Evolutionary conservation across 1,140 invertebrate species (phyloP), one percentile per base, ranked within the genome.

Genomic region (Ctenoplectra terminalis): DNA sequence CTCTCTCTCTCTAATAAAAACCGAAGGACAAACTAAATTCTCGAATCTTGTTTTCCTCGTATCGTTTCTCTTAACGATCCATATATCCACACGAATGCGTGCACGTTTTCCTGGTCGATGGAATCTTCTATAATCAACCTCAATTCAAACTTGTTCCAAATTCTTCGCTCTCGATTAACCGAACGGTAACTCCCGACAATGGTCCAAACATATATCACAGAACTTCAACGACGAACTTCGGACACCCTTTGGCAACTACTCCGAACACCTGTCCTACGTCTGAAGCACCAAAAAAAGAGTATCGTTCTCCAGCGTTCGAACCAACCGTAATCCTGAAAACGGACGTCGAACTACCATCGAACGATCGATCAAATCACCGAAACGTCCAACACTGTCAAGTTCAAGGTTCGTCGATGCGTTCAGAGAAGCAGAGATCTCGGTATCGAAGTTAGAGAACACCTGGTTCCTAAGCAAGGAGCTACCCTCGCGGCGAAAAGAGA

Each of bases 401-500:
- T 64, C 60, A 43, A 58, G 46, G 31, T 7, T 72, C 56, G 15
- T 15, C 26, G 31, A 2, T 50, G 46, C 9, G 58, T 61, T 37
- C 60, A 76, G 37, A 15, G 0, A 34, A 26, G 3, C 1, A 29
- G 29, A 17, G 67, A 50, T 61, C 34, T 37, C 6, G 54, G 31
- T 23, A 29, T 13, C 73, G 46, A 6, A 1, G 13, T 17, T 34
- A 15, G 20, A 17, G n/a, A 46, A 46, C 78, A 78, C 37, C 77
- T 84, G 77, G 58, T 79, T 43, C 29, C 52, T 54, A 13, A 2
- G 56, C 73, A 73, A 69, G 78, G 73, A 86, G 60, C 63, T 80
- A 86, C 83, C 85, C 84, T 86, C 84, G 83, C 85, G 83, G 23
- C 71, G 71, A 70, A 23, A 48, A 75, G 56, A 75, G 50, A 82